Base-by-base conservation (phyloP, 1,140 invertebrate genomes). In the Bombus pascuorum region DNA sequence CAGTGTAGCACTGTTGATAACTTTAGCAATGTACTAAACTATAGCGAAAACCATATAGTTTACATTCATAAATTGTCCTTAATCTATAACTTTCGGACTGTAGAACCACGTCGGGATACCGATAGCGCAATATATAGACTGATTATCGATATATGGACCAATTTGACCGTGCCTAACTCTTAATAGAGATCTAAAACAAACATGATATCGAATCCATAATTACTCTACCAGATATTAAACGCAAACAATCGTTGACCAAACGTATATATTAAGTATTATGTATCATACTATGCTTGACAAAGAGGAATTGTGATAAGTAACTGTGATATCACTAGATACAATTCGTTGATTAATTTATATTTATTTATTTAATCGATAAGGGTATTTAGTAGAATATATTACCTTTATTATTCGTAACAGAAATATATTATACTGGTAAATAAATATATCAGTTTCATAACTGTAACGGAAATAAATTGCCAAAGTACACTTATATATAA, bases 131-230 rank as follows among this genome's bases (percentile, higher is more conserved):
- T n/a, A 22, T 18, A 66, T 65, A 71, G 73, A 37, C 42, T 34
- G 32, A 75, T 66, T 28, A 47, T 65, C 37, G 71, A 65, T 82
- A 44, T n/a, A 32, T 42, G 37, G 65, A 47, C 53, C 2, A 73
- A 62, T 72, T 72, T 72, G 25, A 37, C 15, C 39, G 0, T 65
- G 22, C 22, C 22, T 44, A 42, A 57, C 37, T 72, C 37, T 59
- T 81, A n/a, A 73, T 28, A 81, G 15, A 77, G 57, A 77, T 62
- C 13, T 39, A 57, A 37, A 70, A 70, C 32, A 47, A 53, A 70
- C 66, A 25, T 2, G 22, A 25, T 73, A 72, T 59, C 70, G 70
- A 62, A 34, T 34, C 71, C 25, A 18, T 44, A 34, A 37, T 74
- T 59, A 8, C 39, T 9, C 39, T 39, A 1, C 25, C 4, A 22